A percentile compares a stretch with the other conserved stretches of the same genome.
phyloP scores from a whole-genome alignment of 2,888 invertebrate species.

The Andrena chrysosceles region DNA sequence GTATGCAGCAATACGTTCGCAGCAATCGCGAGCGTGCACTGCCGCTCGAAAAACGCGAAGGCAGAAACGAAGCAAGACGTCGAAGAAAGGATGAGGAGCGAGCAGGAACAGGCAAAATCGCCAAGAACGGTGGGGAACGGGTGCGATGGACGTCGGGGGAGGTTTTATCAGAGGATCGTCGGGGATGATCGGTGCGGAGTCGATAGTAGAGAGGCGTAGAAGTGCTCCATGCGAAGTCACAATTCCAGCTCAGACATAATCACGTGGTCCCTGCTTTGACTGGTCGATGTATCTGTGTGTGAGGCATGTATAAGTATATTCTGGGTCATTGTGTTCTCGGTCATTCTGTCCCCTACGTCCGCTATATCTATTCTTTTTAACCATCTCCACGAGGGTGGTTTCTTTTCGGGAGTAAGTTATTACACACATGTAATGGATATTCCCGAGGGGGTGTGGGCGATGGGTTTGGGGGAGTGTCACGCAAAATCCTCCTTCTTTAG shows the following conservation, averaged over 20 bases:
- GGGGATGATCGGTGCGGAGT: conserved; percentile 82
- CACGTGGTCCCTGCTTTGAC: conserved; percentile 89
- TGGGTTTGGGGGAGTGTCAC: conserved; percentile 15
- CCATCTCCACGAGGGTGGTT: conserved; percentile 35
- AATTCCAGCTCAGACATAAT: conserved; percentile 88
- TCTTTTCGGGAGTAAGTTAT: conserved; percentile 17
- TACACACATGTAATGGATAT: conserved; percentile 29
- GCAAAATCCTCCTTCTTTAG: conserved; percentile 43
- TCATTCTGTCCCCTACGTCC: conserved; percentile 62
- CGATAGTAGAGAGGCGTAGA: conserved; percentile 86
- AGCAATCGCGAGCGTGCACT: conserved; percentile 15
- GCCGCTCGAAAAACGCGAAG: background rate
- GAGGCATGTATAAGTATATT: conserved; percentile 69
- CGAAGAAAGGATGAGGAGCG: background rate
- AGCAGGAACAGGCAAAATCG: background rate
- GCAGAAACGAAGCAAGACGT: conserved; percentile 4
- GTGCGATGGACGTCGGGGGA: background rate
- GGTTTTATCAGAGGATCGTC: conserved; percentile 10
- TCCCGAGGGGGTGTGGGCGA: conserved; percentile 4
- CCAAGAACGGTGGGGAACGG: background rate
- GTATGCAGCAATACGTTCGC: background rate
- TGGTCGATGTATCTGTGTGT: conserved; percentile 83
- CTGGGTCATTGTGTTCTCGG: conserved; percentile 66
- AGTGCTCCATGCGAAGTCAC: conserved; percentile 93
- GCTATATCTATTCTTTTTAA: conserved; percentile 29